Conservation (phyloP, 2,797 vertebrate genomes). For the Darevskia nairensis region DNA sequence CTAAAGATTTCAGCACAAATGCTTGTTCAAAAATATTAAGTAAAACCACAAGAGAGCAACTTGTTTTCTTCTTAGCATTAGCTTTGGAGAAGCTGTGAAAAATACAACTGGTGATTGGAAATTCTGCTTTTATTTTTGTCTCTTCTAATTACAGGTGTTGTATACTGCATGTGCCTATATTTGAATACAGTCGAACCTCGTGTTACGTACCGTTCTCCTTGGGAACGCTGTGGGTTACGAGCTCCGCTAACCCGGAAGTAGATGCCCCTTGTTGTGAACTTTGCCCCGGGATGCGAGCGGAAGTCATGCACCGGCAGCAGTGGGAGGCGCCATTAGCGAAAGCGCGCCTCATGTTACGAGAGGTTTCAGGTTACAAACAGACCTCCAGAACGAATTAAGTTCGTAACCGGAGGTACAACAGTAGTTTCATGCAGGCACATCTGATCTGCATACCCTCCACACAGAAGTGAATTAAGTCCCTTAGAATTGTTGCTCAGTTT, state of each 20-base stretch:
- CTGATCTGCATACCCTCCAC: background rate
- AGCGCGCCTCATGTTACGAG: too few species aligned
- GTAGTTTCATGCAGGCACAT: background rate
- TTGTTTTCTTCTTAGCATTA: background rate
- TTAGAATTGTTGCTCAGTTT: conserved; percentile 3
- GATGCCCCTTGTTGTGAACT: too few species aligned
- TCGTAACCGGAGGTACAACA: too few species aligned
- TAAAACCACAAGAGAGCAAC: background rate
- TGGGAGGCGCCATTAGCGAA: too few species aligned
- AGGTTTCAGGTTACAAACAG: too few species aligned
- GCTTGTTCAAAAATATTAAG: conserved; percentile 1
- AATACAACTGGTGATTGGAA: background rate
- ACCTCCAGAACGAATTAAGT: too few species aligned
- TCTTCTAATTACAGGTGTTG: background rate
- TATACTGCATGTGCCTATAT: background rate
- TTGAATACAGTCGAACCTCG: background rate
- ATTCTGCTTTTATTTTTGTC: background rate
- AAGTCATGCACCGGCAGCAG: too few species aligned
- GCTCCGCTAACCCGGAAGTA: too few species aligned
- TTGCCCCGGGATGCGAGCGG: too few species aligned
- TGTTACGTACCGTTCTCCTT: too few species aligned
- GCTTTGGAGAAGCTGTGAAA: background rate
- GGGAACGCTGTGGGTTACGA: too few species aligned
- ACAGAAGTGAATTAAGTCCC: background rate
- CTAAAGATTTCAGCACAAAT: background rate